Conservation (phyloP, 2,888 invertebrate genomes). For the Troilus luridus region DNA sequence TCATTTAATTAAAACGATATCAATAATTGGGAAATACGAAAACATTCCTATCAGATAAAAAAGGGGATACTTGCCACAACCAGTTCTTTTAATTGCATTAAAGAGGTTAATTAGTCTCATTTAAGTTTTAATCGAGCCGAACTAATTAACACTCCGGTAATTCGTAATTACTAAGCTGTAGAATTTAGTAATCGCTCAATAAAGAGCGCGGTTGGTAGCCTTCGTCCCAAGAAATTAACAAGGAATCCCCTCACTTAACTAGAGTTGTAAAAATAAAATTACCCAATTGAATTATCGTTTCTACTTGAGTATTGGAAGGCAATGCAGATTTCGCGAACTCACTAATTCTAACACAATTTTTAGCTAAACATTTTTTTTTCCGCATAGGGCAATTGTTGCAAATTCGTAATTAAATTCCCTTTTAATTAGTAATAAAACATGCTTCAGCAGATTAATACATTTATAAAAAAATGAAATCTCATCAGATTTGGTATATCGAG, state of each 20-base stretch:
- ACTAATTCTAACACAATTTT: too few species aligned
- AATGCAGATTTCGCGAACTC: neutral
- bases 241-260: neutral
- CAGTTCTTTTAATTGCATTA: neutral
- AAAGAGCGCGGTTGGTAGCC: neutral
- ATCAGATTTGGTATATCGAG: too few species aligned
- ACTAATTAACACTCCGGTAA: neutral
- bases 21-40: neutral
- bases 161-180: neutral
- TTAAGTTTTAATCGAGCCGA: neutral
- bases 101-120: neutral
- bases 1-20: neutral
- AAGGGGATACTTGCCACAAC: neutral
- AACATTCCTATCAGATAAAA: neutral
- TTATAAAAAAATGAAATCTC: too few species aligned
- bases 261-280: neutral
- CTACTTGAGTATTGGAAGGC: neutral
- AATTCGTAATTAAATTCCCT: too few species aligned
- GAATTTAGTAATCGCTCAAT: constrained; percentile 9
- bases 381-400: too few species aligned
- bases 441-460: too few species aligned
- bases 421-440: too few species aligned
- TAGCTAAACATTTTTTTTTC: too few species aligned
- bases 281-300: neutral
- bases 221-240: neutral